A percentile compares a stretch with the other conserved stretches of the same genome.
These are phyloP conservation scores for Blastomussa wellsi DNA, from an alignment of 92 coral and sea anemone genomes.

Conservation along the genomic window DNA sequence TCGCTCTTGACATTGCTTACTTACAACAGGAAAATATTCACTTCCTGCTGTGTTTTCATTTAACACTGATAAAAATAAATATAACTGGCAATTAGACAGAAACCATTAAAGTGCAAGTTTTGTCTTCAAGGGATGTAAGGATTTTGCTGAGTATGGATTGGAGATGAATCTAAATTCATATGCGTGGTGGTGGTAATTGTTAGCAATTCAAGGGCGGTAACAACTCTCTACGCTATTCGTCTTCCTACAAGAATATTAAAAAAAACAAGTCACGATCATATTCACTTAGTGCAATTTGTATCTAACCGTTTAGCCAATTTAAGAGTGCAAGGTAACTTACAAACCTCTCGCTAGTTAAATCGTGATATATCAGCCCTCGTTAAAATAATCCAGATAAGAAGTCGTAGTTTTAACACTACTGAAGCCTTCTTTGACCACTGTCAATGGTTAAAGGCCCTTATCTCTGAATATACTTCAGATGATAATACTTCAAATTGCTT, in stretches of 20 bases:
- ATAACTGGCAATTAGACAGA: background rate
- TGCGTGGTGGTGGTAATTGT: background rate
- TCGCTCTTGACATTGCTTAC: background rate
- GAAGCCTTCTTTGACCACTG: background rate
- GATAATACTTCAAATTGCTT: background rate
- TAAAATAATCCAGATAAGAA: background rate
- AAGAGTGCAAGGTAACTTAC: background rate
- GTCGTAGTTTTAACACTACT: background rate
- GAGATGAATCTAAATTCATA: background rate
- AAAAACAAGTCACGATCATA: background rate
- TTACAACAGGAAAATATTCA: background rate
- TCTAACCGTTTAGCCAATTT: background rate
- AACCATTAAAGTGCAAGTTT: background rate
- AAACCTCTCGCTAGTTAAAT: background rate
- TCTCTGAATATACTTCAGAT: background rate
- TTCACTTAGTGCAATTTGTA: background rate
- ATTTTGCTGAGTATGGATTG: background rate
- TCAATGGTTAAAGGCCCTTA: background rate
- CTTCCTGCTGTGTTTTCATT: background rate
- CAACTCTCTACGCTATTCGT: background rate
- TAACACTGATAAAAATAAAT: background rate
- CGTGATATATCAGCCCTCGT: background rate
- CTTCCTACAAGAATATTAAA: background rate
- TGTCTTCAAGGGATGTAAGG: background rate
- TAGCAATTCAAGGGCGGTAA: too few relatives aligned